phyloP scores from a whole-genome alignment of 2,113 vertebrate genomes.

The Zootoca vivipara region DNA sequence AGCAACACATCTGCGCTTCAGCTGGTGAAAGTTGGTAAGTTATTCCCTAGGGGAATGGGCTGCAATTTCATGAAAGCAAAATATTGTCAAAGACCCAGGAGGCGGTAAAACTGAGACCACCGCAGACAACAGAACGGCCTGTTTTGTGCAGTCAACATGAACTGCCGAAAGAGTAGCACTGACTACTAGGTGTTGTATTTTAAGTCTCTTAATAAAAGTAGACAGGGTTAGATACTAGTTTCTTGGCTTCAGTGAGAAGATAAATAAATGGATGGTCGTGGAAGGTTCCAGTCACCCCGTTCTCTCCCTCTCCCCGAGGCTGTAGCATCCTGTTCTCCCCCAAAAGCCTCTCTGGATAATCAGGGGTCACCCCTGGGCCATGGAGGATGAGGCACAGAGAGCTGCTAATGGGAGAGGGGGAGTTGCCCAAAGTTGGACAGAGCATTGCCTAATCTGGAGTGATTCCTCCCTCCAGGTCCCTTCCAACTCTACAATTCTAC shows the following conservation, averaged over 20 bases:
- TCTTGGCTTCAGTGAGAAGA: neutral
- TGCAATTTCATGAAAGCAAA: neutral
- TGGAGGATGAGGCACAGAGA: neutral
- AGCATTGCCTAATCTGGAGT: neutral
- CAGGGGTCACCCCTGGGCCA: neutral
- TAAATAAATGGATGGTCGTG: neutral
- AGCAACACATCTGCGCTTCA: conserved; percentile 86
- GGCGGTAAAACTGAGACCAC: neutral
- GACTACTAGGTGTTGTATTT: no score
- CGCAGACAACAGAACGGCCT: neutral
- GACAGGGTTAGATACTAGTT: neutral
- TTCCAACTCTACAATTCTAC: no score
- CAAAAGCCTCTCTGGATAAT: neutral
- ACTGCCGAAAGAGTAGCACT: neutral
- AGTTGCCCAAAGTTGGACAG: neutral
- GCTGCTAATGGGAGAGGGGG: neutral
- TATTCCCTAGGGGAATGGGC: neutral
- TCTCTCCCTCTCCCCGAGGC: no score
- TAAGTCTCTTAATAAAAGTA: neutral
- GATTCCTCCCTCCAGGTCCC: neutral
- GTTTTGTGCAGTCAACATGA: neutral
- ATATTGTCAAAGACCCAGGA: no score
- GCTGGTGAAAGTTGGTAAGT: conserved; percentile 90
- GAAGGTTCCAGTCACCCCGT: no score
- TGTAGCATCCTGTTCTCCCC: neutral